These are phyloP conservation scores for Tenthredo notha DNA, from an alignment of 2,888 invertebrate genomes.

Conservation along the genomic window DNA sequence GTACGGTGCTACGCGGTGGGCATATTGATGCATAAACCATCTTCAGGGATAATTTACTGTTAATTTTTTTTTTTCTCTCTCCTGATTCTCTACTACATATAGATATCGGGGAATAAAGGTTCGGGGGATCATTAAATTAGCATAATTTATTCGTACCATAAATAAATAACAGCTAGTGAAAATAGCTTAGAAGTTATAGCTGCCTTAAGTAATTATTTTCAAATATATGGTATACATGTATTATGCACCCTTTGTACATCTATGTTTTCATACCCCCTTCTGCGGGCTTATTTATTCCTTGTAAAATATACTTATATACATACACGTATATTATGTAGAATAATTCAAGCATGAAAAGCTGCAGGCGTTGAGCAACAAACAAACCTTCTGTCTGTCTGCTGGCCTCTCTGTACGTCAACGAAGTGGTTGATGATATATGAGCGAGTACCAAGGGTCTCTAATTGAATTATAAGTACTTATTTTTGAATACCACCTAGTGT, in stretches of 20 bases:
- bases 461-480: neutral
- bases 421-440: neutral
- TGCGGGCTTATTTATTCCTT: neutral
- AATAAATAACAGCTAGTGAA: constrained; percentile 9
- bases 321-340: neutral
- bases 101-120: neutral
- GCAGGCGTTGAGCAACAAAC: neutral
- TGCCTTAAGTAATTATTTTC: constrained; percentile 30
- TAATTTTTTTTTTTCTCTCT: neutral
- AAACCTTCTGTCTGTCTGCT: neutral
- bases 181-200: neutral
- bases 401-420: neutral
- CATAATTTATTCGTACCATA: constrained; percentile 21
- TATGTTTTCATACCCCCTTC: neutral
- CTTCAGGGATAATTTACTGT: neutral
- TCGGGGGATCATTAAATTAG: constrained; percentile 6
- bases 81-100: neutral
- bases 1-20: neutral
- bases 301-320: neutral
- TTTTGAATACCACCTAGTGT: neutral
- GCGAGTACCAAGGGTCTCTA: neutral
- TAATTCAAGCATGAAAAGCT: constrained; percentile 7
- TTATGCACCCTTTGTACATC: neutral
- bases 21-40: neutral
- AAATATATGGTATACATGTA: neutral